phyloP scores from a whole-genome alignment of 2,888 invertebrate species.

The Apamea epomidion region DNA sequence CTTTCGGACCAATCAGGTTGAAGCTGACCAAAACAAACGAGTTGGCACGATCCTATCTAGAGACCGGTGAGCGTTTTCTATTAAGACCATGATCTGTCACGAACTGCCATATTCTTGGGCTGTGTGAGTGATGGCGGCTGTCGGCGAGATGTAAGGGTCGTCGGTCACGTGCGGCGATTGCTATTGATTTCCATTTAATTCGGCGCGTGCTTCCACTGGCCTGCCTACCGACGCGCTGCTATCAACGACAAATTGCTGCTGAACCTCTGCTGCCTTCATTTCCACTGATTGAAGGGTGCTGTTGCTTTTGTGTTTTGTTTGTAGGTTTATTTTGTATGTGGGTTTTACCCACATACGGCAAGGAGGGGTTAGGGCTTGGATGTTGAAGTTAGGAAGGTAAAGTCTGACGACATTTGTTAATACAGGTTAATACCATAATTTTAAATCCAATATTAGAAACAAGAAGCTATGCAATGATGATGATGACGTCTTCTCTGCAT shows the following conservation, averaged over 20 bases:
- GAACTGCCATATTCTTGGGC: conserved; percentile 65
- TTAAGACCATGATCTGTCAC: conserved; percentile 69
- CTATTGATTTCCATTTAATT: conserved; percentile 90
- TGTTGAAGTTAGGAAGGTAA: neutral
- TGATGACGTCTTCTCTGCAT: neutral
- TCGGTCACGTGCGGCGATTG: conserved; percentile 84
- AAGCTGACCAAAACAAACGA: conserved; percentile 40
- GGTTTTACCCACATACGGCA: neutral
- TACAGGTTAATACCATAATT: neutral
- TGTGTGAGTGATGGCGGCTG: conserved; percentile 66
- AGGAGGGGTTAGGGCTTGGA: conserved; percentile 1
- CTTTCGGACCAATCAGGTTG: conserved; percentile 13
- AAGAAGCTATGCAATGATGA: neutral
- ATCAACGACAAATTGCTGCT: conserved; percentile 80
- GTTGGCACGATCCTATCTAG: conserved; percentile 42
- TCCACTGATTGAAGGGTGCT: conserved; percentile 82
- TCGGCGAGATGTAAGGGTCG: conserved; percentile 80
- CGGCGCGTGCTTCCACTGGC: conserved; percentile 85
- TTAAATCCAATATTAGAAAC: neutral
- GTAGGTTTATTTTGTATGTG: conserved; percentile 31
- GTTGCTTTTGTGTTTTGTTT: conserved; percentile 65
- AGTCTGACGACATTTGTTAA: neutral
- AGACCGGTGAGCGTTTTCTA: conserved; percentile 59
- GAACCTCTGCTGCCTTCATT: conserved; percentile 79
- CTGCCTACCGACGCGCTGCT: conserved; percentile 73